Conservation (phyloP, 2,888 invertebrate genomes). For the Arenicola marina region DNA sequence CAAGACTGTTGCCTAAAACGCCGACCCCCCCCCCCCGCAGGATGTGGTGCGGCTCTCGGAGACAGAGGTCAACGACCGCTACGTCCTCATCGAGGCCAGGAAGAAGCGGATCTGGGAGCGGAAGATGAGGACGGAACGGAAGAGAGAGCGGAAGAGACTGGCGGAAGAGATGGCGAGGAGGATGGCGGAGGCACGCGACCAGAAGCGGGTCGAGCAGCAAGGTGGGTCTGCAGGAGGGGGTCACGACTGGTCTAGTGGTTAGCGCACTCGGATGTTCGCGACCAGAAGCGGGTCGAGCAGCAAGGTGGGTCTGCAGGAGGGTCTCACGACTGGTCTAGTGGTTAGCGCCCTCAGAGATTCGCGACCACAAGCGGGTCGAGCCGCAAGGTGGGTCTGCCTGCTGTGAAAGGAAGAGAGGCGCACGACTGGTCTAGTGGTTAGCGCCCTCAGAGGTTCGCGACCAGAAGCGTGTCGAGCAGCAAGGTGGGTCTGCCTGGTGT, state of each 20-base stretch:
- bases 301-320: slow-evolving; percentile 52
- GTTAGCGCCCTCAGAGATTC: no score
- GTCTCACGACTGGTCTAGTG: no score
- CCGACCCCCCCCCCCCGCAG: no score
- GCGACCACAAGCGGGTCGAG: slow-evolving; percentile 52
- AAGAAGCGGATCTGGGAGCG: slow-evolving; percentile 17
- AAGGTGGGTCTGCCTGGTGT: no score
- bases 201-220: slow-evolving; percentile 55
- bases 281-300: slow-evolving; percentile 54
- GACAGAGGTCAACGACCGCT: slow-evolving; percentile 78
- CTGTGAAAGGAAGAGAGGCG: no score
- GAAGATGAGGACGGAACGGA: slow-evolving; percentile 7
- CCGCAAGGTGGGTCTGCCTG: slow-evolving; percentile 53
- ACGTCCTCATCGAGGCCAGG: slow-evolving; percentile 12
- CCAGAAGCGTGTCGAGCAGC: slow-evolving; percentile 53
- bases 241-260: no score
- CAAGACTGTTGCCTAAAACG: no score
- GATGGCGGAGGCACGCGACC: slow-evolving; percentile 56
- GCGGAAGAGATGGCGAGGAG: slow-evolving; percentile 51
- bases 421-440: no score
- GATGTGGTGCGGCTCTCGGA: no score
- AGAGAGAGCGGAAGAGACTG: slow-evolving; percentile 29
- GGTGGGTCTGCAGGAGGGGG: slow-evolving; percentile 44
- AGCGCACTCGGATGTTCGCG: slow-evolving; percentile 56
- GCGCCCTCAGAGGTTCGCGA: slow-evolving; percentile 57